These are phyloP conservation scores for Umimayanthus chanpuru DNA, from an alignment of 92 coral and sea anemone genomes.

Conservation along the genomic window DNA sequence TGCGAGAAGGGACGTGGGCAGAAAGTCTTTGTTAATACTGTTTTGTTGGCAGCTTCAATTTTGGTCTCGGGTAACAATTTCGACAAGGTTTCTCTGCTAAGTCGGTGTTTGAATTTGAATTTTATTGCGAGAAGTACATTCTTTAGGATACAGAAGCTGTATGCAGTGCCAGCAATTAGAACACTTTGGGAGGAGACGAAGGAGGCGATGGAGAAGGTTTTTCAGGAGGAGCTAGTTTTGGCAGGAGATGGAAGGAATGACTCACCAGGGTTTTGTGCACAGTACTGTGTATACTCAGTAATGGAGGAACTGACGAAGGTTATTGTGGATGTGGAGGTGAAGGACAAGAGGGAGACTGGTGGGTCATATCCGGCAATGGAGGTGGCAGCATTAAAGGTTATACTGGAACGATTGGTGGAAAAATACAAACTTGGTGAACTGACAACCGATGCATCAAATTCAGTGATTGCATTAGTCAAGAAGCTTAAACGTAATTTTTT, in stretches of 20 bases:
- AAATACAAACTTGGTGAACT: conserved; percentile 41
- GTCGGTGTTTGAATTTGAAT: conserved; percentile 15
- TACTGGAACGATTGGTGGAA: conserved; percentile 40
- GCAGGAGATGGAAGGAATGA: conserved; percentile 55
- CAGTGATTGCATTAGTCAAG: conserved; percentile 56
- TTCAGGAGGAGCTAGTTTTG: conserved; percentile 22
- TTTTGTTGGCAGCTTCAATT: conserved; percentile 53
- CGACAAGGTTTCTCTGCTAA: conserved; percentile 14
- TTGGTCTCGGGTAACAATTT: conserved; percentile 36
- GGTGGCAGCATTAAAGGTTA: conserved; percentile 36
- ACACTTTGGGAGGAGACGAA: conserved; percentile 25
- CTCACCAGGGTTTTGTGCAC: conserved; percentile 31
- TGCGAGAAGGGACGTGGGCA: no score
- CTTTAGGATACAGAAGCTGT: conserved; percentile 30
- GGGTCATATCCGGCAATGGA: conserved; percentile 55
- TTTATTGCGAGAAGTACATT: conserved; percentile 20
- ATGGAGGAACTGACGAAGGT: conserved; percentile 49
- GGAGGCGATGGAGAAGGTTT: conserved; percentile 7
- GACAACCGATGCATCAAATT: conserved; percentile 54
- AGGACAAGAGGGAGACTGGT: conserved; percentile 54
- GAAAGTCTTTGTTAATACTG: conserved; percentile 25
- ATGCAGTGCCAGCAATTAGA: conserved; percentile 22
- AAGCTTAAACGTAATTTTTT: conserved; percentile 49
- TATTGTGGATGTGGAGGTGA: conserved; percentile 37
- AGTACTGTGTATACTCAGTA: conserved; percentile 48